phyloP scores from a whole-genome alignment of 1,140 invertebrate species.

The Caerostris darwini region DNA sequence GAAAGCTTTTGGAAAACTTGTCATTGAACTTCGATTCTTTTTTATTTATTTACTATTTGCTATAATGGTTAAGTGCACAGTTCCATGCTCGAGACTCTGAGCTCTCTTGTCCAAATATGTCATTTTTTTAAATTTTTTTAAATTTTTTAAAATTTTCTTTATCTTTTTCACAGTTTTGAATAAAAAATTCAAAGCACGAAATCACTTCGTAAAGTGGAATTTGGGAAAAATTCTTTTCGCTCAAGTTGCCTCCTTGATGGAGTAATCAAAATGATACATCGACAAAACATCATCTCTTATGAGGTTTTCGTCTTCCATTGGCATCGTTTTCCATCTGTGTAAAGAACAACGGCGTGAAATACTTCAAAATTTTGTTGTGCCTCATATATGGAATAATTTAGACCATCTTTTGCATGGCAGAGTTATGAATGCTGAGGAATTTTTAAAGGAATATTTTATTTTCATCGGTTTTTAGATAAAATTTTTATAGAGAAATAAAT shows the following conservation, averaged over 20 bases:
- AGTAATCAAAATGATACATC: constrained; percentile 47
- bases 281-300: constrained; percentile 22
- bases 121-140: neutral
- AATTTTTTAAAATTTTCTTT: too few species aligned
- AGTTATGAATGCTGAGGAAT: neutral
- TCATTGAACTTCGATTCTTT: neutral
- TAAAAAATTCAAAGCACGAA: constrained; percentile 44
- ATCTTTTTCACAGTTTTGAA: neutral
- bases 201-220: constrained; percentile 42
- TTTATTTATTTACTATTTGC: neutral
- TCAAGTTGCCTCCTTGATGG: constrained; percentile 11
- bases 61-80: neutral
- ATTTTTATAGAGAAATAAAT: neutral
- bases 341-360: constrained; percentile 12
- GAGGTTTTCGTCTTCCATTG: neutral
- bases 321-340: neutral
- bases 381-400: neutral
- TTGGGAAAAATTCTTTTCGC: neutral
- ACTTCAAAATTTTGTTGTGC: neutral
- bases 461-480: neutral
- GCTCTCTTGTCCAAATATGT: neutral
- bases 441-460: neutral
- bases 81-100: neutral
- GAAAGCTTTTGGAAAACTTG: neutral
- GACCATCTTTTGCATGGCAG: neutral